phyloP scores from a whole-genome alignment of 2,888 invertebrate genomes.

The Limnephilus rhombicus region DNA sequence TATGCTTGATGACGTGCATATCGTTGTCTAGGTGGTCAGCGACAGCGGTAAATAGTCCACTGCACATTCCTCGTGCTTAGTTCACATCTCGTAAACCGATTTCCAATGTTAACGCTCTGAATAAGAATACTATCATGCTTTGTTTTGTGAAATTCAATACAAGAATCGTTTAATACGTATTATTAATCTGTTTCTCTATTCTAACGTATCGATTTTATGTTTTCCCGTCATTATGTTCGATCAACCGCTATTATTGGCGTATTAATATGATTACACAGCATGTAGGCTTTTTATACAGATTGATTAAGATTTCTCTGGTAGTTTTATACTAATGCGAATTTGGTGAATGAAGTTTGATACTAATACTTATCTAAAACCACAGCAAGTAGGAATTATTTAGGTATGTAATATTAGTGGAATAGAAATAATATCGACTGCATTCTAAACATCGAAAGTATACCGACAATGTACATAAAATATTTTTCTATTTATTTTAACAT shows the following conservation, averaged over 20 bases:
- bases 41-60: not conserved
- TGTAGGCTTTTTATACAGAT: too few species aligned
- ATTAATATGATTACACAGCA: not conserved
- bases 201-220: not conserved
- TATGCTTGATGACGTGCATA: not conserved
- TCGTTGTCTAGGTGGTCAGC: not conserved
- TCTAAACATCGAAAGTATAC: too few species aligned
- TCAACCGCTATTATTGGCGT: not conserved
- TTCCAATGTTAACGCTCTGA: slow-evolving; percentile 34
- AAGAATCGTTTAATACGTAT: not conserved
- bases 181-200: not conserved
- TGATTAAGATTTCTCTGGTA: too few species aligned
- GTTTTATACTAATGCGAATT: too few species aligned
- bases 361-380: too few species aligned
- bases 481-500: not conserved
- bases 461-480: too few species aligned
- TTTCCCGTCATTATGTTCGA: not conserved
- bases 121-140: not conserved
- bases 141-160: not conserved
- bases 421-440: too few species aligned
- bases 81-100: slow-evolving; percentile 32
- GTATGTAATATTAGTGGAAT: too few species aligned
- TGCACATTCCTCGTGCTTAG: not conserved
- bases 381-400: too few species aligned
- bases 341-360: too few species aligned